Evolutionary conservation across 2,888 invertebrate species (phyloP).

Genomic region (Netelia inedita): DNA sequence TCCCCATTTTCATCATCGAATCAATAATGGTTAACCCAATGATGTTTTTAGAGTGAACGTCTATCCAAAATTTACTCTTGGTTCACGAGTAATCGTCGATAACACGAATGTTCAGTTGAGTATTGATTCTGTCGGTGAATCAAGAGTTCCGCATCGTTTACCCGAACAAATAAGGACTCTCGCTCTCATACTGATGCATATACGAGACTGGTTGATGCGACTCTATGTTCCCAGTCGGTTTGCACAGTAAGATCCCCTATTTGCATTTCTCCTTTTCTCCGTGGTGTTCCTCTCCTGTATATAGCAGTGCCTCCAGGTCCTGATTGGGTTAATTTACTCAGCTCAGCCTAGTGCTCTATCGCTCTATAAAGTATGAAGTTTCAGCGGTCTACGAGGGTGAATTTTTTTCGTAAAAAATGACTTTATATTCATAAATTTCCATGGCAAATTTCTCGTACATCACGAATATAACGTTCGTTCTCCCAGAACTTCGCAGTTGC

Average conservation of each 20-base stretch:
- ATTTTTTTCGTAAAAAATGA: no score
- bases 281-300: not conserved
- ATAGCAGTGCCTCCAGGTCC: not conserved
- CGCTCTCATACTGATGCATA: not conserved
- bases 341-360: not conserved
- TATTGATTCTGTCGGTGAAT: not conserved
- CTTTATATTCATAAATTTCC: no score
- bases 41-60: not conserved
- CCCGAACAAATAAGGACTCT: slow-evolving; percentile 29
- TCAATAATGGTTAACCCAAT: no score
- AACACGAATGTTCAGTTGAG: not conserved
- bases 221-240: slow-evolving; percentile 16
- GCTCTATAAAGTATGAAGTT: no score
- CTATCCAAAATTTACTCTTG: not conserved
- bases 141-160: not conserved
- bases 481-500: no score
- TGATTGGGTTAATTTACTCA: not conserved
- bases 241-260: slow-evolving; percentile 29
- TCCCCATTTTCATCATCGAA: no score
- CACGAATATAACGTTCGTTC: no score
- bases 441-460: no score
- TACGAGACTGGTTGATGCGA: not conserved
- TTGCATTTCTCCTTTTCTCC: slow-evolving; percentile 37
- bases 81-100: not conserved
- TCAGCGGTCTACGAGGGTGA: no score